Evolutionary conservation across 2,888 invertebrate genomes (phyloP).

Genomic region (Clepsis dumicolana): DNA sequence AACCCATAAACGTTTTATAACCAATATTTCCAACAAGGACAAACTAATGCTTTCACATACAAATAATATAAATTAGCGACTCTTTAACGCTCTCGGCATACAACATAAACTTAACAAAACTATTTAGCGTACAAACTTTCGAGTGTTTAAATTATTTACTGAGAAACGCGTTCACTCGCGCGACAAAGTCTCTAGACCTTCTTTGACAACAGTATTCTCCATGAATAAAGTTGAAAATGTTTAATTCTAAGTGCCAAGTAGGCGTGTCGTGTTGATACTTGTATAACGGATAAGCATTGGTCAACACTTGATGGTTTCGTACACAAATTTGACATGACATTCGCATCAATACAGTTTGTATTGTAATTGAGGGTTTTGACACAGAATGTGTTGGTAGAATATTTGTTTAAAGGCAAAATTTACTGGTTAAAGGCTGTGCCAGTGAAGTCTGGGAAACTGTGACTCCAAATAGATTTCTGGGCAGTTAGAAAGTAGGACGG

Average conservation of each 20-base stretch:
- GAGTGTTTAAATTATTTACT: constrained; percentile 60
- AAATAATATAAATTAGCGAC: constrained; percentile 72
- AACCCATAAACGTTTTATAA: constrained; percentile 18
- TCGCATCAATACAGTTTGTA: constrained; percentile 40
- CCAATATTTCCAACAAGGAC: constrained; percentile 12
- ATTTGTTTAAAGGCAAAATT: constrained; percentile 7
- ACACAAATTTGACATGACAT: constrained; percentile 35
- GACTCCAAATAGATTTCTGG: not conserved
- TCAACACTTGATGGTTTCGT: constrained; percentile 36
- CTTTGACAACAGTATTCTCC: not conserved
- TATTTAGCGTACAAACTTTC: constrained; percentile 60
- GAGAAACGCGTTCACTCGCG: constrained; percentile 49
- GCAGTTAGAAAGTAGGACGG: not conserved
- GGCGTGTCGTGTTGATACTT: constrained; percentile 19
- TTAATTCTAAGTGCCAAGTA: not conserved
- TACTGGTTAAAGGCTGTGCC: not conserved
- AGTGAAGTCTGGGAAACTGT: not conserved
- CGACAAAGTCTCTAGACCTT: not conserved
- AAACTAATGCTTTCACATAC: constrained; percentile 58
- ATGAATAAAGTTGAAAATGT: not conserved
- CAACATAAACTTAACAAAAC: constrained; percentile 54
- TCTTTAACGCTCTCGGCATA: constrained; percentile 58
- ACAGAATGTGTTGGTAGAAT: constrained; percentile 25
- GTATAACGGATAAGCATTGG: constrained; percentile 34
- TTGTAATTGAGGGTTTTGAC: constrained; percentile 21